A percentile compares a stretch with the other conserved stretches of the same genome.
Evolutionary conservation across 2,888 invertebrate genomes (phyloP).

Genomic region (Arctia plantaginis): DNA sequence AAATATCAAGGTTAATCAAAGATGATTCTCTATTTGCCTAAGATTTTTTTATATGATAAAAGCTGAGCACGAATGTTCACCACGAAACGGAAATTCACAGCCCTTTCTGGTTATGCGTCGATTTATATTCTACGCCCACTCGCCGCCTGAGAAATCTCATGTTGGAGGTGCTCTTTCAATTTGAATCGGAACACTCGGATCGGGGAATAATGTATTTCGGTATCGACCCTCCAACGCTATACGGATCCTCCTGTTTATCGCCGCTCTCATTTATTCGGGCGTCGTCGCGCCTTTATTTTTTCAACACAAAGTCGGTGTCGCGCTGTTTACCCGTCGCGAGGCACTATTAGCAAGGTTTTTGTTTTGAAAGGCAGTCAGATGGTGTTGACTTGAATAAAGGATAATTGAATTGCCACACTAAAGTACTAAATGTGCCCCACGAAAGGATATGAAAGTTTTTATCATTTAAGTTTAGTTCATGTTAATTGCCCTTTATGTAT

Average conservation of each 20-base stretch:
- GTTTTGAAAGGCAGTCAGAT: slow-evolving; percentile 80
- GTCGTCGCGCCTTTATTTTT: slow-evolving; percentile 86
- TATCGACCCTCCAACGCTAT: slow-evolving; percentile 84
- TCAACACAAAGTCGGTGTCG: slow-evolving; percentile 80
- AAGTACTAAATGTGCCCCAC: slow-evolving; percentile 57
- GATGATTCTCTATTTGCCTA: slow-evolving; percentile 54
- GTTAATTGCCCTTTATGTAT: background rate
- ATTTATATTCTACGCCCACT: slow-evolving; percentile 87
- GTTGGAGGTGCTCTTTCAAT: slow-evolving; percentile 87
- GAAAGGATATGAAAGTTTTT: slow-evolving; percentile 47
- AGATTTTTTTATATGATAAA: slow-evolving; percentile 59
- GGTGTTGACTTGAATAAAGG: slow-evolving; percentile 72
- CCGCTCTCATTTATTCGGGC: slow-evolving; percentile 85
- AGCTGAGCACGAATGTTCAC: slow-evolving; percentile 68
- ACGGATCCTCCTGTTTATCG: slow-evolving; percentile 86
- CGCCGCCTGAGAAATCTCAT: slow-evolving; percentile 86
- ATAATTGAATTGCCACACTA: slow-evolving; percentile 78
- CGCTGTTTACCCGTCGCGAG: slow-evolving; percentile 79
- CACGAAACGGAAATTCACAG: slow-evolving; percentile 82
- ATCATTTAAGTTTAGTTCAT: slow-evolving; percentile 11
- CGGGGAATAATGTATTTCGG: slow-evolving; percentile 87
- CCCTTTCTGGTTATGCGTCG: slow-evolving; percentile 85
- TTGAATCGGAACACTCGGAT: slow-evolving; percentile 87
- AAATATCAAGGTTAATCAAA: slow-evolving; percentile 32
- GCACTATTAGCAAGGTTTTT: slow-evolving; percentile 82